Conservation (phyloP, 2,888 invertebrate species). For the Caenorhabditis sp. region DNA sequence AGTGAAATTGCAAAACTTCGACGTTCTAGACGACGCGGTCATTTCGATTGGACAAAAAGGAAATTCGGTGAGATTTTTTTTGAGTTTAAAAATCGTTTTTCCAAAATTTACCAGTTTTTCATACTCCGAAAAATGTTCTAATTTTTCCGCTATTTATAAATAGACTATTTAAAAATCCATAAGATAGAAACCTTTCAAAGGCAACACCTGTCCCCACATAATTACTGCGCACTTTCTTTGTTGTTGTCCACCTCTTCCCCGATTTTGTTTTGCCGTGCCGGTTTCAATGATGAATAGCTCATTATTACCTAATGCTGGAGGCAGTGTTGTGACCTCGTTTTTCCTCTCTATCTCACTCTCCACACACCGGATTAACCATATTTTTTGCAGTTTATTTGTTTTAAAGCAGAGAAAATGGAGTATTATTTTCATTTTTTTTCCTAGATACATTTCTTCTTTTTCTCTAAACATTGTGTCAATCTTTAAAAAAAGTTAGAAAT, state of each 20-base stretch:
- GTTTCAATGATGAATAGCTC: not conserved
- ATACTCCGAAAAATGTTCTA: too few species aligned
- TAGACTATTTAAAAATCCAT: too few species aligned
- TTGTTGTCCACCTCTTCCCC: not conserved
- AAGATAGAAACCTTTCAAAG: not conserved
- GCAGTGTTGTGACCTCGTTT: not conserved
- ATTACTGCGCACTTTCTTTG: not conserved
- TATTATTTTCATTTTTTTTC: too few species aligned
- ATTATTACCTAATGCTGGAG: not conserved
- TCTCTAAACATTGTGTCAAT: too few species aligned
- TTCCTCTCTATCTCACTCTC: not conserved
- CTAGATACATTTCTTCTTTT: too few species aligned
- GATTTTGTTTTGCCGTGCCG: not conserved
- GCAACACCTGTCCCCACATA: not conserved
- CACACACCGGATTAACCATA: not conserved
- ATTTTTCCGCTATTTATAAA: too few species aligned
- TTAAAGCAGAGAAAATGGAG: not conserved
- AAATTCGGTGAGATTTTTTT: conserved; percentile 21
- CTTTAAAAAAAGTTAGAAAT: too few species aligned
- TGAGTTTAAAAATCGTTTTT: not conserved
- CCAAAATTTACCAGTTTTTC: not conserved
- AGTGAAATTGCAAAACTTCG: conserved; percentile 4
- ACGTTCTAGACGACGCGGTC: conserved; percentile 28
- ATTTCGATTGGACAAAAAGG: conserved; percentile 21
- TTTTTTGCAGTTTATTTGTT: not conserved